phyloP scores from a whole-genome alignment of 1,140 invertebrate genomes.

The Drosophila tsacasi region DNA sequence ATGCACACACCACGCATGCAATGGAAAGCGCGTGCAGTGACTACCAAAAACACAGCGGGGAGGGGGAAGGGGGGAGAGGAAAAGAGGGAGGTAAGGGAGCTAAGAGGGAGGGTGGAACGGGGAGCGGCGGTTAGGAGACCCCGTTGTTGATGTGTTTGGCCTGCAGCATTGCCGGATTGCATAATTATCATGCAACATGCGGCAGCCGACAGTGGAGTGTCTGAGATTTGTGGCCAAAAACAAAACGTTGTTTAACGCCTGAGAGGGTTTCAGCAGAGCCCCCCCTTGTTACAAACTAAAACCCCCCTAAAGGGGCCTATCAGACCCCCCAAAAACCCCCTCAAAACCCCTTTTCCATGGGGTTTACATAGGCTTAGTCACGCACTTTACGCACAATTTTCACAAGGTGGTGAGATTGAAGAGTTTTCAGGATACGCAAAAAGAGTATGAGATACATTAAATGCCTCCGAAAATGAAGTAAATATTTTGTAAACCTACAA shows the following conservation, averaged over 20 bases:
- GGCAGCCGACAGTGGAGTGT: constrained; percentile 42
- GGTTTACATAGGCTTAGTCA: constrained; percentile 43
- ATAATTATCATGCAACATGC: constrained; percentile 80
- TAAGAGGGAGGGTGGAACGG: too few species aligned
- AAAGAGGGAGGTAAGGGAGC: neutral
- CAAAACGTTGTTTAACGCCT: constrained; percentile 60
- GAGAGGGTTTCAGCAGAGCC: constrained; percentile 23
- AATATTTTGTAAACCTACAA: neutral
- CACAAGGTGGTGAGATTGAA: constrained; percentile 18
- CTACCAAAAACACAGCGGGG: constrained; percentile 29
- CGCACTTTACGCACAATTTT: constrained; percentile 66
- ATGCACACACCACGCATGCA: constrained; percentile 42
- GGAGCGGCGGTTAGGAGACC: neutral
- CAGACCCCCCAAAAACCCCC: neutral
- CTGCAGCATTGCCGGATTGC: constrained; percentile 63
- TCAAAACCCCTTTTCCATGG: neutral
- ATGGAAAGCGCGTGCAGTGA: constrained; percentile 55
- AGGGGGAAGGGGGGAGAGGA: neutral
- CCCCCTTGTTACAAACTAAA: neutral
- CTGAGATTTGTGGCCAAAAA: constrained; percentile 72
- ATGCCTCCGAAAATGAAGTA: neutral
- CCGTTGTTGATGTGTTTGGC: constrained; percentile 47
- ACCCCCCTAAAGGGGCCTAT: neutral
- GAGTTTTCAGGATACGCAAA: constrained; percentile 11
- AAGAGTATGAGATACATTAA: neutral